Evolutionary conservation across 1,140 invertebrate genomes (phyloP).

Genomic region (Brachionus paranguensis): DNA sequence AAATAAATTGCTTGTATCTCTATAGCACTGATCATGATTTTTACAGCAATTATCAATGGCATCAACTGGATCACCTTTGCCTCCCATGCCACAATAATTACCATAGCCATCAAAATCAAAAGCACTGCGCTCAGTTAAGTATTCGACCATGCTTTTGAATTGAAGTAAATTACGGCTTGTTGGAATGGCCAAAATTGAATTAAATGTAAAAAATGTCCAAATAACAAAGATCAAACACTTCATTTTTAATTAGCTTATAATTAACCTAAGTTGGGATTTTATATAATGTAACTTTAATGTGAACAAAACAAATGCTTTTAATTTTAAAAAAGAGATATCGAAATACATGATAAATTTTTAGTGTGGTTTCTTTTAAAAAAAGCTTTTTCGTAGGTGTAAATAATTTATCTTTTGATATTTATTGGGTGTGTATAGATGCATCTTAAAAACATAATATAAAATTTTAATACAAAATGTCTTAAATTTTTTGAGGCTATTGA

Average conservation of each 20-base stretch:
- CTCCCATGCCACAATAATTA: constrained; percentile 43
- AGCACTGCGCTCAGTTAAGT: constrained; percentile 40
- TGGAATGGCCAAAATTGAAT: neutral
- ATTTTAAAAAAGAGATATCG: neutral
- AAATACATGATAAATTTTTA: neutral
- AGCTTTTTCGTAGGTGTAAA: neutral
- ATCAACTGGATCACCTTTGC: constrained; percentile 42
- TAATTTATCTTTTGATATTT: neutral
- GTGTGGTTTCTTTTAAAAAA: neutral
- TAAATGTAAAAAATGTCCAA: neutral
- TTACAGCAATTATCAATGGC: constrained; percentile 41
- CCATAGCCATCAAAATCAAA: constrained; percentile 43
- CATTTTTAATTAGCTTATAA: neutral
- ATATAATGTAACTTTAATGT: neutral
- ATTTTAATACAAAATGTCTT: too few species aligned
- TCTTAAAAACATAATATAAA: too few species aligned
- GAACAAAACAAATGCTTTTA: neutral
- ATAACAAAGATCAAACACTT: neutral
- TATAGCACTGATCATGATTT: constrained; percentile 19
- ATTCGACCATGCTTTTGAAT: constrained; percentile 43
- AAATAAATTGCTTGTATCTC: neutral
- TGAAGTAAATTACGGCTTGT: constrained; percentile 40
- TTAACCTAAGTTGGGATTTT: neutral
- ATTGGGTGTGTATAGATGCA: neutral
- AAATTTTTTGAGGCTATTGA: too few species aligned